Percentiles rank a stretch among this genome's conserved stretches.
Evolutionary conservation across 2,797 vertebrate species (phyloP).

Genomic region (Chromobotia macracanthus): DNA sequence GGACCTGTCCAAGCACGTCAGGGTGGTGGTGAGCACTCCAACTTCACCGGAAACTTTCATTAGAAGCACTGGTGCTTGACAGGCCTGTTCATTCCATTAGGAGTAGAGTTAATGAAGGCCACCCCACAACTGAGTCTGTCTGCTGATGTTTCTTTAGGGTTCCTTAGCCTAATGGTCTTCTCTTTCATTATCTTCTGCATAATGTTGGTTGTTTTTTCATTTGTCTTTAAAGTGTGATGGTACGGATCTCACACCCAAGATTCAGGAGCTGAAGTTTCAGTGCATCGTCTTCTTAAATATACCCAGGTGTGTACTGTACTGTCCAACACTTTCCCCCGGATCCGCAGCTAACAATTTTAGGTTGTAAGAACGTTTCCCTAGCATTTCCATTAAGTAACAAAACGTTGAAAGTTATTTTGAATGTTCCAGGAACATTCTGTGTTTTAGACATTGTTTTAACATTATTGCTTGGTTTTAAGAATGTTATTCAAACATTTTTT

Average conservation of each 20-base stretch:
- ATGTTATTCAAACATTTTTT: too few relatives aligned
- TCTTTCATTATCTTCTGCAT: not conserved
- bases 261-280: constrained; percentile 99
- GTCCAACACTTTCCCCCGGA: not conserved
- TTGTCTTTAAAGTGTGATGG: constrained; percentile 88
- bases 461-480: too few relatives aligned
- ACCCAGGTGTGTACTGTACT: constrained; percentile 82
- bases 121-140: not conserved
- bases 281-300: constrained; percentile 99
- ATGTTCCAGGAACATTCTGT: too few relatives aligned
- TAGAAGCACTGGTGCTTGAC: constrained; percentile 11
- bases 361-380: too few relatives aligned
- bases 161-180: constrained; percentile 29
- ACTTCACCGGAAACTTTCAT: constrained; percentile 8
- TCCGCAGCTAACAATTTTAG: too few relatives aligned
- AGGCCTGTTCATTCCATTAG: constrained; percentile 29
- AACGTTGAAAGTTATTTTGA: too few relatives aligned
- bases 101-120: constrained; percentile 1
- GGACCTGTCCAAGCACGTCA: constrained; percentile 97
- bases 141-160: constrained; percentile 49
- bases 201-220: not conserved
- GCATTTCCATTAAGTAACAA: too few relatives aligned
- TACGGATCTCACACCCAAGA: constrained; percentile 95
- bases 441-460: too few relatives aligned
- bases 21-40: constrained; percentile 90